A percentile compares a stretch with the other conserved stretches of the same genome.
These are phyloP conservation scores for Sakesphorus luctuosus DNA, from an alignment of 2,113 vertebrate genomes.

Conservation along the genomic window DNA sequence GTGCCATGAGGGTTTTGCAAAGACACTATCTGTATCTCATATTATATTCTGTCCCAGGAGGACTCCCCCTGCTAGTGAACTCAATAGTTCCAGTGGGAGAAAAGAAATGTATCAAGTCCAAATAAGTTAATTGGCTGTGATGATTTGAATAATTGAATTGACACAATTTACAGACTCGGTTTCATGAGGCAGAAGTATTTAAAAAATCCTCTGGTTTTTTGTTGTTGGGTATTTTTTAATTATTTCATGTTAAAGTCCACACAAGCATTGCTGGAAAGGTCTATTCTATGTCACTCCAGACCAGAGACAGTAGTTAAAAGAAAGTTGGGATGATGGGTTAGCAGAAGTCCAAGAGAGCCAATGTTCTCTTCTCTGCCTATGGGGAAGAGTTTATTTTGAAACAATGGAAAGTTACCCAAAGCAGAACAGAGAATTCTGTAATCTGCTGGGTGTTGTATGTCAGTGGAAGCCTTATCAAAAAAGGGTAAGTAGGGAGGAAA, in stretches of 20 bases:
- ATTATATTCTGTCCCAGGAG: constrained; percentile 21
- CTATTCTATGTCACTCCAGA: neutral
- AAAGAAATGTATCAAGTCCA: neutral
- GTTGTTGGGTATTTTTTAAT: neutral
- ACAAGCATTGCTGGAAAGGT: neutral
- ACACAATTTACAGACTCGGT: neutral
- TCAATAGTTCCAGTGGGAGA: constrained; percentile 10
- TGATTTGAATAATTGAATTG: neutral
- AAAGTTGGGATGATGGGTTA: neutral
- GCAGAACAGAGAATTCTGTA: neutral
- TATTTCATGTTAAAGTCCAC: neutral
- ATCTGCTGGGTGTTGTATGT: neutral
- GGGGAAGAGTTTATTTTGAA: constrained; percentile 45
- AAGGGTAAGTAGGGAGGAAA: neutral
- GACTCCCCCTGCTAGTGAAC: neutral
- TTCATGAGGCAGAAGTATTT: neutral
- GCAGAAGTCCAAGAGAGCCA: constrained; percentile 12
- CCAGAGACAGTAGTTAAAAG: neutral
- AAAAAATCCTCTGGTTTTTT: neutral
- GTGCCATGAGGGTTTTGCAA: constrained; percentile 1
- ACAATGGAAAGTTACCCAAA: constrained; percentile 24
- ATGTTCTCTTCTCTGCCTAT: constrained; percentile 3
- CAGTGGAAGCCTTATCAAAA: neutral
- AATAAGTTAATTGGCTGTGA: neutral
- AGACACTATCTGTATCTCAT: constrained; percentile 6